These are phyloP conservation scores for Temnothorax longispinosus DNA, from an alignment of 1,140 invertebrate genomes.

Conservation along the genomic window DNA sequence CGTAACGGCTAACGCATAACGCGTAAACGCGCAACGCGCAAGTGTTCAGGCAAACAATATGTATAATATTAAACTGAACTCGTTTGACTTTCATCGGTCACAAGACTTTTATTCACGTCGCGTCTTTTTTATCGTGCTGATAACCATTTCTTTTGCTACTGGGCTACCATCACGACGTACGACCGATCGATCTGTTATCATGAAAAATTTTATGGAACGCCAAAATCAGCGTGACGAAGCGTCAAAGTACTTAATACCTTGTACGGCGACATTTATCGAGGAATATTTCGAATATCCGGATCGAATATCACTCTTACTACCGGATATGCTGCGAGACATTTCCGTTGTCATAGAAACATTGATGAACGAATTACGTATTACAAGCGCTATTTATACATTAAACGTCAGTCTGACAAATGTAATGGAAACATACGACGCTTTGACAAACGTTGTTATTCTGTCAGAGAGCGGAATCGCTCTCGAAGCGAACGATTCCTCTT, in stretches of 20 bases:
- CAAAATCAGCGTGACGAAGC: background rate
- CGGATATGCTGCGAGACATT: background rate
- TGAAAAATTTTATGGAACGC: background rate
- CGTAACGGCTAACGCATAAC: background rate
- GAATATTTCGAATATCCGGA: background rate
- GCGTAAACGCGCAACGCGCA: background rate
- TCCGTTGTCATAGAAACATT: conserved; percentile 18
- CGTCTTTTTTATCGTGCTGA: background rate
- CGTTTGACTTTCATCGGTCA: background rate
- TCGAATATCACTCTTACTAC: background rate
- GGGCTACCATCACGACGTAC: background rate
- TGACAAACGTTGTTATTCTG: conserved; percentile 69
- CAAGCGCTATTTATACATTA: conserved; percentile 56
- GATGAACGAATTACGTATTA: background rate
- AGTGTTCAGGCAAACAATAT: background rate
- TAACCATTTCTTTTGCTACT: background rate
- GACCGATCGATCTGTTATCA: conserved; percentile 23
- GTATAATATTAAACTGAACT: background rate
- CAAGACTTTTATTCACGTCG: background rate
- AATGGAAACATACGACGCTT: background rate
- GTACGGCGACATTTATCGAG: conserved; percentile 59
- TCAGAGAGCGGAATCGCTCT: conserved; percentile 61
- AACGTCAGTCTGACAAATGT: background rate
- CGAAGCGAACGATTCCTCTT: background rate
- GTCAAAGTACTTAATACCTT: conserved; percentile 26